phyloP scores from a whole-genome alignment of 2,797 vertebrate genomes.

The Danio jaintianensis region DNA sequence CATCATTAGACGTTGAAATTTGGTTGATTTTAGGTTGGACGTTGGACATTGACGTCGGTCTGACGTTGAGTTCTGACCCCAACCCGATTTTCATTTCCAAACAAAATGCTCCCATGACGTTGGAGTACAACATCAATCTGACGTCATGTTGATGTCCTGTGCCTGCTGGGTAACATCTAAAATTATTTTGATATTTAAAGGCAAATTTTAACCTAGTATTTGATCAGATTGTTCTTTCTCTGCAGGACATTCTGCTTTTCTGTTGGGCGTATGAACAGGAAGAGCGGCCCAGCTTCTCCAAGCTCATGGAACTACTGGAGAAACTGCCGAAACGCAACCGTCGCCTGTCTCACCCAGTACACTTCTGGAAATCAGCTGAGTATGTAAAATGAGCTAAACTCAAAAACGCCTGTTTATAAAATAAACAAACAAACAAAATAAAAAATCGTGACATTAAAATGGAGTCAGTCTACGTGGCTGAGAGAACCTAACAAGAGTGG shows the following conservation, averaged over 20 bases:
- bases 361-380: slow-evolving; percentile 99
- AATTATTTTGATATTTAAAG: not conserved
- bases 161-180: no score
- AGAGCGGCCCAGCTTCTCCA: slow-evolving; percentile 96
- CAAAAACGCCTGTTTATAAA: not conserved
- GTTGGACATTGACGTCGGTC: no score
- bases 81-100: no score
- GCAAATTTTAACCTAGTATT: not conserved
- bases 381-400: slow-evolving; percentile 84
- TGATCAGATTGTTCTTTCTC: not conserved
- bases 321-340: slow-evolving; percentile 99
- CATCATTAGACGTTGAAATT: no score
- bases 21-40: no score
- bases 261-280: slow-evolving; percentile 96
- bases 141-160: no score
- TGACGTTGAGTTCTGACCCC: no score
- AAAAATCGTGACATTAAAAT: slow-evolving; percentile 43
- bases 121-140: no score
- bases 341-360: slow-evolving; percentile 97
- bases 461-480: slow-evolving; percentile 25
- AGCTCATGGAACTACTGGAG: slow-evolving; percentile 98
- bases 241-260: slow-evolving; percentile 95
- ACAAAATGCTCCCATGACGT: no score
- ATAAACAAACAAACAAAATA: slow-evolving; percentile 59
- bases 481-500: slow-evolving; percentile 30